These are phyloP conservation scores for Onthophagus sagittarius DNA, from an alignment of 2,888 invertebrate species.

Conservation along the genomic window DNA sequence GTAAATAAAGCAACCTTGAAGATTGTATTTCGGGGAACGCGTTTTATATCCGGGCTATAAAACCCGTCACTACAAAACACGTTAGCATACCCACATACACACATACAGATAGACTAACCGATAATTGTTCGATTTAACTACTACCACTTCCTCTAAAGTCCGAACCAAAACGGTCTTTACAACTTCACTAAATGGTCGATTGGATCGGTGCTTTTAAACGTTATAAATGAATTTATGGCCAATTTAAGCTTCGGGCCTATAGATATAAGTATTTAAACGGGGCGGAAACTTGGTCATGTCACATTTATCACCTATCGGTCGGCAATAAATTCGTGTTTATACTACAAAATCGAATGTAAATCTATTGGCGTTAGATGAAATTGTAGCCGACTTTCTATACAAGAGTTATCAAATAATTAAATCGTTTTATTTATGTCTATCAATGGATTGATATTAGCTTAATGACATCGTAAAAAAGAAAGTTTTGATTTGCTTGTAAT, in stretches of 20 bases:
- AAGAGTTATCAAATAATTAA: neutral
- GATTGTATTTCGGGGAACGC: neutral
- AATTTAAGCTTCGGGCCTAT: neutral
- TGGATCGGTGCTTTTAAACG: neutral
- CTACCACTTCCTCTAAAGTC: neutral
- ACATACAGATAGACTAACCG: neutral
- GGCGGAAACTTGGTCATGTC: neutral
- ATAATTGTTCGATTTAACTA: neutral
- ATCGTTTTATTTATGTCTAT: neutral
- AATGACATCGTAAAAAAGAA: no score
- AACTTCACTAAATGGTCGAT: neutral
- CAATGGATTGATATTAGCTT: neutral
- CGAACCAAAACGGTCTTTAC: neutral
- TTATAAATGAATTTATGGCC: neutral
- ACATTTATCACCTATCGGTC: neutral
- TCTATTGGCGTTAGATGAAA: neutral
- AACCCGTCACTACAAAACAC: neutral
- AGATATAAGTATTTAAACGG: neutral
- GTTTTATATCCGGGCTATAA: neutral
- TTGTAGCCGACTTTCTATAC: neutral
- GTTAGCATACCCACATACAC: neutral
- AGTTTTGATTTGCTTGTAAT: no score
- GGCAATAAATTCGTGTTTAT: neutral
- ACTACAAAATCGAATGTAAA: neutral
- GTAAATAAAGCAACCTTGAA: neutral